phyloP scores from a whole-genome alignment of 2,113 vertebrate species.

The Podarcis cretensis region DNA sequence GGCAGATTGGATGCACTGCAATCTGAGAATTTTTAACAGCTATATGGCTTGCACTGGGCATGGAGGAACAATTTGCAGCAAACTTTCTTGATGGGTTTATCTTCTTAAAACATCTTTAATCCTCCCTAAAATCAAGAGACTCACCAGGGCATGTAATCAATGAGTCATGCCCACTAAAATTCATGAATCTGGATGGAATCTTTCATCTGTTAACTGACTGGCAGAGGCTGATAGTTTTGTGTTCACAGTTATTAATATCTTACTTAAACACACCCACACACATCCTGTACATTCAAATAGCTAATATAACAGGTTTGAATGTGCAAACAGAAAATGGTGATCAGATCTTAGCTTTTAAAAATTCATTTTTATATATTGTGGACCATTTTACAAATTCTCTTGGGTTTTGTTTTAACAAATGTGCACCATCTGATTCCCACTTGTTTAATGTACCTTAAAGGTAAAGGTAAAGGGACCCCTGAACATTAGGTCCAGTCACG shows the following conservation, averaged over 20 bases:
- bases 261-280: not conserved
- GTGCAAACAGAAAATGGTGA: not conserved
- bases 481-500: no score
- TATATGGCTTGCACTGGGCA: not conserved
- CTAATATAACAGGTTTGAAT: not conserved
- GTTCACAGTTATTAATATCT: not conserved
- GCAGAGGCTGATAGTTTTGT: not conserved
- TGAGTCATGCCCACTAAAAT: not conserved
- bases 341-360: not conserved
- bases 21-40: not conserved
- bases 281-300: not conserved
- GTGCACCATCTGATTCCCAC: not conserved
- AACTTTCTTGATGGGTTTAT: not conserved
- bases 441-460: no score
- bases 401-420: not conserved
- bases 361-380: not conserved
- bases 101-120: conserved; percentile 2
- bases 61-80: conserved; percentile 22
- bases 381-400: not conserved
- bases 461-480: no score
- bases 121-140: conserved; percentile 10
- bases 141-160: conserved; percentile 4
- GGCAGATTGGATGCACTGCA: not conserved
- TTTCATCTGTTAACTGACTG: conserved; percentile 1
- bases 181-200: conserved; percentile 9